Percentiles rank a stretch among this genome's conserved stretches.
Evolutionary conservation across 1,140 invertebrate species (phyloP).

Genomic region (Zaprionus africanus): DNA sequence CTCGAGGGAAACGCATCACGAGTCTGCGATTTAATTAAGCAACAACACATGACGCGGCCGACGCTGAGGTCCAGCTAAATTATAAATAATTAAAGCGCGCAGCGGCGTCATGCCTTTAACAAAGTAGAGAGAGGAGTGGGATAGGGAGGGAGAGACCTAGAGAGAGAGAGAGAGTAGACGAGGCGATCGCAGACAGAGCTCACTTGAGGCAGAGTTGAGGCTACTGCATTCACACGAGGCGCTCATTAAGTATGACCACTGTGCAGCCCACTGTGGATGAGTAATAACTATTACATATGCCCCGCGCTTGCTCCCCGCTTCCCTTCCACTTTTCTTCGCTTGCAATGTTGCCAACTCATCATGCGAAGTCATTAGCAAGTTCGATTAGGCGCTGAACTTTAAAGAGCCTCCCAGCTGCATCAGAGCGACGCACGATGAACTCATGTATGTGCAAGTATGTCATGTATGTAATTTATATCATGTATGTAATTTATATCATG

Average conservation of each 20-base stretch:
- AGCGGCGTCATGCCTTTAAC: not conserved
- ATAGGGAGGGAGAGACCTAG: not conserved
- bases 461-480: not conserved
- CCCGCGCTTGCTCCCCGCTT: not conserved
- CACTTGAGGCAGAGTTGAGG: no score
- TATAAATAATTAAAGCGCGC: conserved; percentile 48
- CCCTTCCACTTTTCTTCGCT: not conserved
- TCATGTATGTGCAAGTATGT: not conserved
- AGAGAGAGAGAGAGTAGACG: not conserved
- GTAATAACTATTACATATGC: conserved; percentile 19
- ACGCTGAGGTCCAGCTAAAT: conserved; percentile 2
- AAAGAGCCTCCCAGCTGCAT: not conserved
- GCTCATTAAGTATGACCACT: conserved; percentile 42
- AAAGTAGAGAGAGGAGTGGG: not conserved
- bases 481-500: no score
- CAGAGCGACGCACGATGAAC: not conserved
- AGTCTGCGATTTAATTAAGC: conserved; percentile 37
- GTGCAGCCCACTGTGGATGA: conserved; percentile 13
- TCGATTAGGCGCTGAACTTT: not conserved
- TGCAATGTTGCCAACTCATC: not conserved
- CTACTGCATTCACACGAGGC: conserved; percentile 4
- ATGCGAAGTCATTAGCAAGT: not conserved
- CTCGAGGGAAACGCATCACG: conserved; percentile 35
- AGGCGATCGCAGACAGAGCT: conserved; percentile 21
- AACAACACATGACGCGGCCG: conserved; percentile 20